Conservation (phyloP, 2,888 invertebrate genomes). For the Leucophenga maculata region DNA sequence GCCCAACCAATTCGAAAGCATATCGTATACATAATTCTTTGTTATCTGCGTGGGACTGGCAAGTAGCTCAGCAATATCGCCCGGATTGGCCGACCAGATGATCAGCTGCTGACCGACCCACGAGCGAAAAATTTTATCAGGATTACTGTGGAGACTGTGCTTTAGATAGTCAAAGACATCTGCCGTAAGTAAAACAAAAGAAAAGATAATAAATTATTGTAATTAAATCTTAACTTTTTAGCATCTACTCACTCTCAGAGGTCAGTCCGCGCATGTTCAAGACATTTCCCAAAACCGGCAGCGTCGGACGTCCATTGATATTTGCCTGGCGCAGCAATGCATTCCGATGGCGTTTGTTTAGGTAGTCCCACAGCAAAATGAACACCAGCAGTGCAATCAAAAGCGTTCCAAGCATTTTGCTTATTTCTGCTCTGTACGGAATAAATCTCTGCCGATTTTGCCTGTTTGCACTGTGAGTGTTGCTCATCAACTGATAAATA, state of each 20-base stretch:
- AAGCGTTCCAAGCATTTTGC: no score
- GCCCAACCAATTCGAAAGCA: conserved; percentile 66
- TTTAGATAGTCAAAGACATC: background rate
- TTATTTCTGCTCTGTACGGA: no score
- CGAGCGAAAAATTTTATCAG: conserved; percentile 22
- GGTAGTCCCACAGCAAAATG: conserved; percentile 40
- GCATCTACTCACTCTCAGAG: conserved; percentile 33
- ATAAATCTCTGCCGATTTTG: no score
- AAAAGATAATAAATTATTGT: background rate
- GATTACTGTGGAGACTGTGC: background rate
- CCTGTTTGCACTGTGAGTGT: no score
- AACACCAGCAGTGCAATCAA: conserved; percentile 25
- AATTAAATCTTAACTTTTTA: background rate
- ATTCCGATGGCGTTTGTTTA: conserved; percentile 39
- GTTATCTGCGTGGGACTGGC: conserved; percentile 34
- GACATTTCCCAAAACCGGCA: conserved; percentile 36
- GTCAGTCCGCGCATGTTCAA: conserved; percentile 32
- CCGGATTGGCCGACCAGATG: conserved; percentile 42
- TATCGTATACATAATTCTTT: conserved; percentile 49
- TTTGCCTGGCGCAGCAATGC: conserved; percentile 35
- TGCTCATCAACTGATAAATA: no score
- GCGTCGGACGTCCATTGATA: conserved; percentile 26
- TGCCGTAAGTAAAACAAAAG: background rate
- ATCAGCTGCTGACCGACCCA: conserved; percentile 44
- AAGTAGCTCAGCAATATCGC: conserved; percentile 38